A percentile compares a stretch with the other conserved stretches of the same genome.
Evolutionary conservation across 2,888 invertebrate genomes (phyloP).

Genomic region (Ephialtes manifestator): DNA sequence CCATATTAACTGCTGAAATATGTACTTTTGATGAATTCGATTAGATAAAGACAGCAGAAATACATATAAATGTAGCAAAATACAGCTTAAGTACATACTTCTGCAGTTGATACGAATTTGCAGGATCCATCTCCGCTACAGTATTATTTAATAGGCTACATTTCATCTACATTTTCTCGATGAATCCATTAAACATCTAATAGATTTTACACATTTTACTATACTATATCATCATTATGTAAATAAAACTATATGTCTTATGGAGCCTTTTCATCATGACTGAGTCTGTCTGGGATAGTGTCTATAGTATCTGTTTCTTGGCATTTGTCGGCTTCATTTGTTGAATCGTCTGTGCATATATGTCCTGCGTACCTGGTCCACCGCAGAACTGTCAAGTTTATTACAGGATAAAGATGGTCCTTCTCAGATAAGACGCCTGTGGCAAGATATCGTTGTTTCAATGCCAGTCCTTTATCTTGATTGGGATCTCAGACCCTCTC

Average conservation of each 20-base stretch:
- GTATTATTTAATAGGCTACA: too few relatives aligned
- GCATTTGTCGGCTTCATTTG: not conserved
- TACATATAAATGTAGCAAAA: too few relatives aligned
- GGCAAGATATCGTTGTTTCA: constrained; percentile 79
- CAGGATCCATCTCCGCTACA: too few relatives aligned
- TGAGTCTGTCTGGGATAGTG: not conserved
- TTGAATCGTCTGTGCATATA: constrained; percentile 35
- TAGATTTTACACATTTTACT: not conserved
- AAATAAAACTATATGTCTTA: not conserved
- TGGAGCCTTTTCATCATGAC: not conserved
- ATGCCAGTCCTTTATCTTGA: constrained; percentile 80
- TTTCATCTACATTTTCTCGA: too few relatives aligned
- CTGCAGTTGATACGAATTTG: too few relatives aligned
- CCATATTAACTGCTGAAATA: too few relatives aligned
- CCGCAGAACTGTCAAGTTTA: constrained; percentile 76
- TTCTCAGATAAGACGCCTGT: constrained; percentile 75
- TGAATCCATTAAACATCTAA: too few relatives aligned
- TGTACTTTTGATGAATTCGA: too few relatives aligned
- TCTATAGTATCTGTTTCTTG: not conserved
- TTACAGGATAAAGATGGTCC: constrained; percentile 80
- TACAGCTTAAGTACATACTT: too few relatives aligned
- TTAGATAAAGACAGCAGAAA: too few relatives aligned
- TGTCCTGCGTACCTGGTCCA: constrained; percentile 25
- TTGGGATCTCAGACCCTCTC: constrained; percentile 79
- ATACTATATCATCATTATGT: not conserved